Percentiles rank a stretch among this genome's conserved stretches.
These are phyloP conservation scores for Urocolius indicus DNA, from an alignment of 2,113 vertebrate genomes.

Conservation along the genomic window DNA sequence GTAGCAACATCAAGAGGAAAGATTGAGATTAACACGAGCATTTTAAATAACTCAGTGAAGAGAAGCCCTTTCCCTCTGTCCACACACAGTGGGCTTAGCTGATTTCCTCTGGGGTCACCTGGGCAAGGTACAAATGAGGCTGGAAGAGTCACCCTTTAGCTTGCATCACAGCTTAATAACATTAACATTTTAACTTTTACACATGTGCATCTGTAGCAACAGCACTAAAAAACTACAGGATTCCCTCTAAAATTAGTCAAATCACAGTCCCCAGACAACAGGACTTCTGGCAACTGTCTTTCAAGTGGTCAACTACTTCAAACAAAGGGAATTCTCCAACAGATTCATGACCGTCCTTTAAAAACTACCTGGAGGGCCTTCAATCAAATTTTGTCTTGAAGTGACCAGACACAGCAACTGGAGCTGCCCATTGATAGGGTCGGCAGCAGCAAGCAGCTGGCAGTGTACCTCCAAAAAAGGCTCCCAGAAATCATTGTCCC, in stretches of 20 bases:
- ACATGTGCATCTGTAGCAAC: not conserved
- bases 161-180: not conserved
- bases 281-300: not conserved
- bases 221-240: not conserved
- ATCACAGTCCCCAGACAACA: not conserved
- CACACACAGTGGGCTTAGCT: not conserved
- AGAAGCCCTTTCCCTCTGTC: not conserved
- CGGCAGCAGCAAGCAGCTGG: not conserved
- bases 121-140: not conserved
- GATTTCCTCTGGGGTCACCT: not conserved
- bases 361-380: not conserved
- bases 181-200: not conserved
- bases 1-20: not conserved
- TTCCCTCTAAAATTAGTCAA: not conserved
- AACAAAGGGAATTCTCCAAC: not conserved
- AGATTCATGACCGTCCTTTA: not conserved
- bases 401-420: not conserved
- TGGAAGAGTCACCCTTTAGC: not conserved
- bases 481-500: not conserved
- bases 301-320: not conserved
- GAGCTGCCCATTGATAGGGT: rapidly evolving
- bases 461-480: not conserved
- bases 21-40: not conserved
- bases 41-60: not conserved
- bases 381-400: not conserved